phyloP scores from a whole-genome alignment of 2,888 invertebrate genomes.

The Callyntrura guangdongensis region DNA sequence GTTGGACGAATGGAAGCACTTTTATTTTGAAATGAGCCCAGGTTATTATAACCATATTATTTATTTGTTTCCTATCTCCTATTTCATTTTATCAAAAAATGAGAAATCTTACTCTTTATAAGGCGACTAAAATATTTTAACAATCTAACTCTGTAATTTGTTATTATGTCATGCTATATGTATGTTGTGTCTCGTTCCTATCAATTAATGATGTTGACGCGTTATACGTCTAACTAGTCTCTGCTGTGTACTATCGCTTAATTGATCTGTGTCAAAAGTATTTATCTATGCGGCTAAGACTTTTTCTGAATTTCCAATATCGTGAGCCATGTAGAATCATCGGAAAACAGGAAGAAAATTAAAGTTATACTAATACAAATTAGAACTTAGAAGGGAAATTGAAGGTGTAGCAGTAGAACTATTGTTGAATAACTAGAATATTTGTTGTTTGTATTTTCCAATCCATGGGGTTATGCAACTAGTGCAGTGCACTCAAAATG shows the following conservation, averaged over 20 bases:
- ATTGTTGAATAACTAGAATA: neutral
- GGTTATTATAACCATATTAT: conserved; percentile 87
- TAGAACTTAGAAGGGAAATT: conserved; percentile 25
- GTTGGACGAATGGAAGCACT: conserved; percentile 99
- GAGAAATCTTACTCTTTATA: neutral
- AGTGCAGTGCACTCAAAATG: conserved; percentile 4
- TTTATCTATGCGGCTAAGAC: neutral
- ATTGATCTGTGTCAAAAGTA: conserved; percentile 38
- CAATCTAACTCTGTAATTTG: conserved; percentile 17
- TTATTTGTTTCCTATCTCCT: conserved; percentile 56
- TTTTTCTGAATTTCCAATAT: conserved; percentile 7
- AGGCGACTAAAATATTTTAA: conserved; percentile 27
- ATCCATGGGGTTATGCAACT: neutral
- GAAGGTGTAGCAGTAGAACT: conserved; percentile 20
- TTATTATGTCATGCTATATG: conserved; percentile 45
- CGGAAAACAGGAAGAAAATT: neutral
- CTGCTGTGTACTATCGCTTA: conserved; percentile 64
- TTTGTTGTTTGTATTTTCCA: neutral
- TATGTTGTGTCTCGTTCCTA: conserved; percentile 45
- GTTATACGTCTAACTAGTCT: conserved; percentile 56
- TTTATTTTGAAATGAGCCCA: conserved; percentile 99
- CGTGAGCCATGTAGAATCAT: conserved; percentile 1
- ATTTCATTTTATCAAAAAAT: conserved; percentile 4
- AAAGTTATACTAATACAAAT: neutral
- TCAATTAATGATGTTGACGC: conserved; percentile 56